A percentile compares a stretch with the other conserved stretches of the same genome.
Evolutionary conservation across 2,113 vertebrate species (phyloP).

Genomic region (Myiagra hebetior): DNA sequence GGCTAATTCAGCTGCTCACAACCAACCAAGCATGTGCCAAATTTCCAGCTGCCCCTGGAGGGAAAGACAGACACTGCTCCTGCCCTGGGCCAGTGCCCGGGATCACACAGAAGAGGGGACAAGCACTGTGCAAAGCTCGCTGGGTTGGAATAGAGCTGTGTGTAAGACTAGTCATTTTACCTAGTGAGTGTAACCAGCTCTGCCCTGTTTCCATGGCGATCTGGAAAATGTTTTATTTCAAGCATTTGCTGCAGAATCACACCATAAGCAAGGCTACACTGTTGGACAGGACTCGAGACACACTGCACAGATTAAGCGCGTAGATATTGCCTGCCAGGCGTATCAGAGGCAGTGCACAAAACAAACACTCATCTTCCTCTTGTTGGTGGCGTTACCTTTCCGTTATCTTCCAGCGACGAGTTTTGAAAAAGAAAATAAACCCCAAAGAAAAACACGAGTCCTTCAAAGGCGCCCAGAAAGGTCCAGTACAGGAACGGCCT

Average conservation of each 20-base stretch:
- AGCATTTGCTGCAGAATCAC: constrained; percentile 29
- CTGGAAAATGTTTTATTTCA: not conserved
- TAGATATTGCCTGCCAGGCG: not conserved
- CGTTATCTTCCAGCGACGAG: constrained; percentile 86
- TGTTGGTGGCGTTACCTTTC: constrained; percentile 78
- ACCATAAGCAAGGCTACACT: constrained; percentile 1
- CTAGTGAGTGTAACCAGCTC: constrained; percentile 1
- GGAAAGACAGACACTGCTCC: not conserved
- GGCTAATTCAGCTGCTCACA: not conserved
- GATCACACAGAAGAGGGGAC: not conserved
- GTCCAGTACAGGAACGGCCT: constrained; percentile 93
- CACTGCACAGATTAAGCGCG: not conserved
- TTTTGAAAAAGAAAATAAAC: constrained; percentile 88
- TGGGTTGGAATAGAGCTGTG: not conserved
- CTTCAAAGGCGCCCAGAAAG: constrained; percentile 88
- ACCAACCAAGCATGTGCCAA: rapidly evolving
- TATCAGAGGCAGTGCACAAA: not conserved
- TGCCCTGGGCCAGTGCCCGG: not conserved
- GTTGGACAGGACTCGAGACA: not conserved
- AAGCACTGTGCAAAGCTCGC: not conserved
- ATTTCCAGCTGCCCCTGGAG: not conserved
- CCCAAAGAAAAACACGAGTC: constrained; percentile 93
- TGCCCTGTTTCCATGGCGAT: constrained; percentile 34
- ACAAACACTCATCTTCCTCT: not conserved
- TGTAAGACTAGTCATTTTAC: not conserved